Conservation (phyloP, 2,888 invertebrate genomes). For the Rosalia funebris region DNA sequence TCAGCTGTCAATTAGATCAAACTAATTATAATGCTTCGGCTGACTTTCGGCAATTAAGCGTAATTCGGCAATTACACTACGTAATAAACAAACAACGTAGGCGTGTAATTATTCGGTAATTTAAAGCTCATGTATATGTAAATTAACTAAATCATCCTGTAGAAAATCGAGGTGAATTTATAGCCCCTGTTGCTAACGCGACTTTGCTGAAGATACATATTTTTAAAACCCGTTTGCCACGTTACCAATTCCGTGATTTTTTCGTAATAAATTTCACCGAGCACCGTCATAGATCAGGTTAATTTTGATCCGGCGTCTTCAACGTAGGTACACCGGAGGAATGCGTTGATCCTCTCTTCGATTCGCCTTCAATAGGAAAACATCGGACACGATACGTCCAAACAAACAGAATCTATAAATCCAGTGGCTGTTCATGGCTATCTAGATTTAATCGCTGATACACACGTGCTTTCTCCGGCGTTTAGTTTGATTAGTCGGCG, state of each 20-base stretch:
- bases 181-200: background rate
- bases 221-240: background rate
- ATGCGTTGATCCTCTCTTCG: slow-evolving; percentile 13
- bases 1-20: too few relatives aligned
- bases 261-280: background rate
- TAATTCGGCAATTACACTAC: too few relatives aligned
- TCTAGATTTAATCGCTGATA: slow-evolving; percentile 39
- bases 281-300: background rate
- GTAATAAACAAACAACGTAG: slow-evolving; percentile 4
- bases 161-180: background rate
- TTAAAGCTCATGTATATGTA: slow-evolving; percentile 22
- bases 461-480: slow-evolving; percentile 38
- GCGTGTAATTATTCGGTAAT: slow-evolving; percentile 24
- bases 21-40: background rate
- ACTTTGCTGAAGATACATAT: background rate
- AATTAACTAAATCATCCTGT: slow-evolving; percentile 4
- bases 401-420: slow-evolving; percentile 48
- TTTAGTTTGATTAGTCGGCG: slow-evolving; percentile 39
- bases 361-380: slow-evolving; percentile 22
- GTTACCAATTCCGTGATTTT: too few relatives aligned
- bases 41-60: slow-evolving; percentile 15
- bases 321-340: background rate
- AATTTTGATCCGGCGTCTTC: background rate
- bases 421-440: slow-evolving; percentile 38
- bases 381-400: slow-evolving; percentile 34